Conservation (phyloP, 1,140 invertebrate genomes). For the Papilio machaon region DNA sequence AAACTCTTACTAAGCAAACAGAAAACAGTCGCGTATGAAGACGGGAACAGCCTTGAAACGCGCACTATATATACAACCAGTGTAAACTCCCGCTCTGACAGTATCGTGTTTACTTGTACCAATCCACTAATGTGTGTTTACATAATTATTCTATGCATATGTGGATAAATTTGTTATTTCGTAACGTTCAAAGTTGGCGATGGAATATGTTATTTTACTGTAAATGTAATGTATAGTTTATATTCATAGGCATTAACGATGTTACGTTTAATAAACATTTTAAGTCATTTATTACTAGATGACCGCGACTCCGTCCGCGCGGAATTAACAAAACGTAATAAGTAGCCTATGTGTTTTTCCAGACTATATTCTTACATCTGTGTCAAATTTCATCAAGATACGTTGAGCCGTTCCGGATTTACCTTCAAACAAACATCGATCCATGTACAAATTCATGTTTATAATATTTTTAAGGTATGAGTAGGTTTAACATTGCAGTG, state of each 20-base stretch:
- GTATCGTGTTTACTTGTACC: conserved; percentile 21
- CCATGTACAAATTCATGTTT: no score
- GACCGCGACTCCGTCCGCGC: no score
- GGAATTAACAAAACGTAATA: no score
- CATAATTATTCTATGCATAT: conserved; percentile 34
- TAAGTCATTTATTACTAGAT: no score
- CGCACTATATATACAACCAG: background rate
- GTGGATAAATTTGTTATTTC: conserved; percentile 32
- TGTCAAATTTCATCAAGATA: no score
- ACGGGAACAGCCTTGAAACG: conserved; percentile 16
- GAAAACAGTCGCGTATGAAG: background rate
- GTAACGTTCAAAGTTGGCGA: background rate
- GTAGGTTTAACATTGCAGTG: background rate
- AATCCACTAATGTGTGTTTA: conserved; percentile 32
- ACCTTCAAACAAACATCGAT: no score
- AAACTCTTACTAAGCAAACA: background rate
- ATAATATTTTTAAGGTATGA: no score
- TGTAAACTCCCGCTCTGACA: conserved; percentile 2
- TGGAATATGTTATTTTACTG: conserved; percentile 26
- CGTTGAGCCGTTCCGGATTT: no score
- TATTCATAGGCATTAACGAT: background rate
- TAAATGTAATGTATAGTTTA: conserved; percentile 1
- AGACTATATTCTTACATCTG: no score
- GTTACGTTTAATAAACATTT: background rate
- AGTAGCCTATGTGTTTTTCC: no score